phyloP scores from a whole-genome alignment of 2,888 invertebrate species.

The Scotopteryx bipunctaria region DNA sequence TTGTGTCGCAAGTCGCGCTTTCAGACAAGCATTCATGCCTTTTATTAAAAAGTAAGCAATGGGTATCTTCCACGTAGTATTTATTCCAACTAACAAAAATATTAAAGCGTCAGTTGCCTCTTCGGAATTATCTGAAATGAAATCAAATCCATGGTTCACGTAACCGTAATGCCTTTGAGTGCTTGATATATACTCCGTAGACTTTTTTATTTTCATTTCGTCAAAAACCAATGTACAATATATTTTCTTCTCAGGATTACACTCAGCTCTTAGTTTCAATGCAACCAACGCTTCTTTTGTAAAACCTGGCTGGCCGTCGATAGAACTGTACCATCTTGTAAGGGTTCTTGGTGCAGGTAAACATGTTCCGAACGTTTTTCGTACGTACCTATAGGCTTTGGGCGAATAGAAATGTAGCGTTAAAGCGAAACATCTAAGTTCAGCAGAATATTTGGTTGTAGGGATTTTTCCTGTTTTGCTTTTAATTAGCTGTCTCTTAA shows the following conservation, averaged over 20 bases:
- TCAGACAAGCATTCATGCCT: not conserved
- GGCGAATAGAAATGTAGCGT: not conserved
- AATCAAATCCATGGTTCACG: not conserved
- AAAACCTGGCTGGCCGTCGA: not conserved
- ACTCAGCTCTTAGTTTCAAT: constrained; percentile 1
- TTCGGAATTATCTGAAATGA: not conserved
- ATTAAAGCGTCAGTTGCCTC: not conserved
- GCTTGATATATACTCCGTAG: not conserved
- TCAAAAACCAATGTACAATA: not conserved
- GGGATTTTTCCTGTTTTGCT: too few relatives aligned
- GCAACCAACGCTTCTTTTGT: not conserved
- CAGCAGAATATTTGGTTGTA: not conserved
- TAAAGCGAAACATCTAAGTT: not conserved
- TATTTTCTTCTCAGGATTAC: not conserved
- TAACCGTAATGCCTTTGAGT: not conserved
- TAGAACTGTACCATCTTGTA: not conserved
- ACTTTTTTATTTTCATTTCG: not conserved
- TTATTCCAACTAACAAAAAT: constrained; percentile 1
- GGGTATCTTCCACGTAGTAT: not conserved
- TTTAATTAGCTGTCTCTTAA: not conserved
- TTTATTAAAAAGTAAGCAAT: not conserved
- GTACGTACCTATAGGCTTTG: not conserved
- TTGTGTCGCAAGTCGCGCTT: not conserved
- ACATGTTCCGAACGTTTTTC: not conserved
- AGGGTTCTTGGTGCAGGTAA: not conserved